Base-by-base conservation (phyloP, 2,113 vertebrate genomes). In the Euleptes europaea region DNA sequence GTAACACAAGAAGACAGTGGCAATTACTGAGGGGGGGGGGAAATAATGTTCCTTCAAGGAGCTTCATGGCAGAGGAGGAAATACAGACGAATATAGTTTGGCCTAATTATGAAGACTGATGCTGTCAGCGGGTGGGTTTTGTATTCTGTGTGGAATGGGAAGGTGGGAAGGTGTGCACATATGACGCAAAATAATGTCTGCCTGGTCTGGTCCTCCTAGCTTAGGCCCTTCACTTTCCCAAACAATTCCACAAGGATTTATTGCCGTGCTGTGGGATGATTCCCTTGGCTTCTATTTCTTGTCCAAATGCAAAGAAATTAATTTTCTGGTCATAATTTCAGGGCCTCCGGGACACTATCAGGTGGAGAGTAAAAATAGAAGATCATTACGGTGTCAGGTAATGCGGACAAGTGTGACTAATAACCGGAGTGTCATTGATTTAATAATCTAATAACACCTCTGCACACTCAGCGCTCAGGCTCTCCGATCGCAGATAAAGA, bases 291-390 rank as follows among this genome's bases (percentile, higher is more conserved):
- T 91, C 81, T 89, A 86, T 85, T 94, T 92, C 88, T 94, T 89
- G 72, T 91, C 85, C 89, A 93, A 94, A 96, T 80, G 89, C 89
- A 93, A 92, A 95, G 67, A 95, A 95, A 95, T 95, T 95, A 95
- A 95, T 96, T 96, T 96, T 94, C 92, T 94, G 94, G 86, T 90
- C 91, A 94, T 95, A 94, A 95, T 96, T 96, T 93, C 88, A 78
- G 93, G 90, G 90, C 93, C 94, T 94, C 86, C 92, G 93, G 89
- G 94, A 94, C 86, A 94, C 94, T 94, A 94, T 90, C 73, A 88
- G 87, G 88, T 93, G 91, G 85, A 63, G 94, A 93, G 92, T 93
- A 96, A 96, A 96, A 97, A 95, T 88, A 96, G 94, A 95, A 94
- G 63, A 88, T 94, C 91, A 94, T 95, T 94, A 95, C 83, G 85